Evolutionary conservation across 2,113 vertebrate genomes (phyloP), one percentile per base, ranked within the genome.

Genomic region (Larimichthys polyactis): DNA sequence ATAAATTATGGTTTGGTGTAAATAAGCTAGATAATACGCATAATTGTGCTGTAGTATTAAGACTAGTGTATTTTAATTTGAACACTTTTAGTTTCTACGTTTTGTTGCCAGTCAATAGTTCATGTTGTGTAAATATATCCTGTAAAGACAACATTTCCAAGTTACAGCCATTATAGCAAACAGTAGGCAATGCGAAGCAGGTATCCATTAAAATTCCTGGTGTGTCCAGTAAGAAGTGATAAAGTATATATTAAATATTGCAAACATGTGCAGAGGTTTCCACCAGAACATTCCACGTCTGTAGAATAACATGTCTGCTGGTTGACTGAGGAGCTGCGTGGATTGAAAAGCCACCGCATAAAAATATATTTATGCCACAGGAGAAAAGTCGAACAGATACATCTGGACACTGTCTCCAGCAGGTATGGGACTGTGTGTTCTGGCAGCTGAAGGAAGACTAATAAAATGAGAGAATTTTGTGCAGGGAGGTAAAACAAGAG

Each of bases 321-420:
- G 54, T 14, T 78, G 59, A 84, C 48, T 49, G 55, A 76, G 55
- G 73, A 70, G 73, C 32, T 43, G 52, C 67, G 79, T 15, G 60
- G 79, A 72, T 86, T 1, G 17, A 90, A 40, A 75, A 49, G 24
- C 51, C 57, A 59, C 52, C 67, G 71, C 64, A 75, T 76, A 82
- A 89, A 83, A 89, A 17, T 77, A 70, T 82, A 86, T 86, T 82
- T 54, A 63, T 85, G 48, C 62, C 77, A 79, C 67, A 29, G 67
- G 63, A 86, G 77, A 63, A 77, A 82, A 58, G 36, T 14, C 59
- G 62, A 73, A 75, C 54, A 64, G 17, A 66, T 46, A 60, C 78
- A 81, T 90, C 87, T 89, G 86, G 89, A 88, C 77, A 81, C 9
- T 81, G 84, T 91, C 71, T 77, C 36, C 36, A 59, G 67, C 78